Percentiles rank a stretch among this genome's conserved stretches.
Evolutionary conservation across 2,797 vertebrate genomes (phyloP).

Genomic region (Helostoma temminkii): DNA sequence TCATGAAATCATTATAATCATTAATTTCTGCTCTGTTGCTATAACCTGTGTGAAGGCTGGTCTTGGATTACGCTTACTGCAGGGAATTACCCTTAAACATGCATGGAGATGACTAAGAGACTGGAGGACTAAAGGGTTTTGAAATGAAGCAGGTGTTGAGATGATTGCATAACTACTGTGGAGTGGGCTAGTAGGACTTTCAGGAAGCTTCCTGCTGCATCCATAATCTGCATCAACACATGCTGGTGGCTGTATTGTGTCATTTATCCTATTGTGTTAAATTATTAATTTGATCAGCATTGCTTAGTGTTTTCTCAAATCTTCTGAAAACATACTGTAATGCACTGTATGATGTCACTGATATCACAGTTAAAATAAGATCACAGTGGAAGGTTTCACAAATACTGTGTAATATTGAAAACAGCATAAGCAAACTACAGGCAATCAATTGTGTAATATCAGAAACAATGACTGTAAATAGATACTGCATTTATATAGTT

Average conservation of each 20-base stretch:
- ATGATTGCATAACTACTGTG: slow-evolving; percentile 22
- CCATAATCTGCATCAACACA: slow-evolving; percentile 30
- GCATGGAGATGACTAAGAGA: slow-evolving; percentile 23
- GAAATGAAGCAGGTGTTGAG: slow-evolving; percentile 37
- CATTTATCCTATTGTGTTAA: background rate
- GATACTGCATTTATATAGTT: no score
- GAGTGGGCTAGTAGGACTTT: background rate
- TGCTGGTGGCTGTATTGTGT: background rate
- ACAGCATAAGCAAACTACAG: no score
- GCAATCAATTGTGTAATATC: background rate
- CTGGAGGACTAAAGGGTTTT: slow-evolving; percentile 29
- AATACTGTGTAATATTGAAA: no score
- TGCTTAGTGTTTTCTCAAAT: background rate
- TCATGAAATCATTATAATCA: slow-evolving; percentile 3
- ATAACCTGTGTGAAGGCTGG: background rate
- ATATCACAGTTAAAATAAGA: no score
- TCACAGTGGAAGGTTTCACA: background rate
- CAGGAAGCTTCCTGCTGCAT: slow-evolving; percentile 30
- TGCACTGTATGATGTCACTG: no score
- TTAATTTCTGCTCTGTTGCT: slow-evolving; percentile 11
- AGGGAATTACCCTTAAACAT: slow-evolving; percentile 21
- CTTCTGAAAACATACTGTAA: background rate
- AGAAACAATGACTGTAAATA: no score
- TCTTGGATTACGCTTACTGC: slow-evolving; percentile 15
- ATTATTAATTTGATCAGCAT: background rate